Evolutionary conservation across 2,888 invertebrate species (phyloP).

Genomic region (Argynnis bischoffii): DNA sequence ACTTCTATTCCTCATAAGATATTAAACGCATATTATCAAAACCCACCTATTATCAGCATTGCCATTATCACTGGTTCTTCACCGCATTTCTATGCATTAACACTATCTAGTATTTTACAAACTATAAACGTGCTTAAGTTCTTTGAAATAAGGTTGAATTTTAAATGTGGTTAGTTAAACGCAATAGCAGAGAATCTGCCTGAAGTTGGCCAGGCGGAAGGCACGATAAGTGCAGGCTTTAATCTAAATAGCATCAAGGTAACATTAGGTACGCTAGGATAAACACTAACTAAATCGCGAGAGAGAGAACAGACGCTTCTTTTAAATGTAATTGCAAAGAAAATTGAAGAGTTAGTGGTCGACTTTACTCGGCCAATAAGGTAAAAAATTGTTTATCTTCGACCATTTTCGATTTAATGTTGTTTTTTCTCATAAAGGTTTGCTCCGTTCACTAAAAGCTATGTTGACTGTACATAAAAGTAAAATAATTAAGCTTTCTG

Average conservation of each 20-base stretch:
- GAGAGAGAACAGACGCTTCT: slow-evolving; percentile 29
- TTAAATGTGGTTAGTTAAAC: slow-evolving; percentile 47
- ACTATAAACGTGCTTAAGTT: slow-evolving; percentile 48
- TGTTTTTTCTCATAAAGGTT: no score
- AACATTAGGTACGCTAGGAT: slow-evolving; percentile 52
- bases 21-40: slow-evolving; percentile 51
- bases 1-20: no score
- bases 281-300: slow-evolving; percentile 42
- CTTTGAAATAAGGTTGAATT: slow-evolving; percentile 53
- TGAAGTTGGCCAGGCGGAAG: slow-evolving; percentile 66
- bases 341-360: slow-evolving; percentile 30
- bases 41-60: slow-evolving; percentile 53
- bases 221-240: slow-evolving; percentile 71
- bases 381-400: slow-evolving; percentile 1
- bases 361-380: background rate
- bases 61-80: slow-evolving; percentile 66
- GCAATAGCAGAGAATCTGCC: slow-evolving; percentile 56
- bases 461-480: background rate
- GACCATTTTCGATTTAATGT: background rate
- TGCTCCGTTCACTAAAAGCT: no score
- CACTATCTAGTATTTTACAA: slow-evolving; percentile 41
- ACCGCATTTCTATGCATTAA: slow-evolving; percentile 72
- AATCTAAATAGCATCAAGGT: slow-evolving; percentile 76
- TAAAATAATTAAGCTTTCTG: background rate
- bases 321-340: slow-evolving; percentile 37